A percentile compares a stretch with the other conserved stretches of the same genome.
These are phyloP conservation scores for Zaprionus camerounensis DNA, from an alignment of 1,140 invertebrate genomes.

Conservation along the genomic window DNA sequence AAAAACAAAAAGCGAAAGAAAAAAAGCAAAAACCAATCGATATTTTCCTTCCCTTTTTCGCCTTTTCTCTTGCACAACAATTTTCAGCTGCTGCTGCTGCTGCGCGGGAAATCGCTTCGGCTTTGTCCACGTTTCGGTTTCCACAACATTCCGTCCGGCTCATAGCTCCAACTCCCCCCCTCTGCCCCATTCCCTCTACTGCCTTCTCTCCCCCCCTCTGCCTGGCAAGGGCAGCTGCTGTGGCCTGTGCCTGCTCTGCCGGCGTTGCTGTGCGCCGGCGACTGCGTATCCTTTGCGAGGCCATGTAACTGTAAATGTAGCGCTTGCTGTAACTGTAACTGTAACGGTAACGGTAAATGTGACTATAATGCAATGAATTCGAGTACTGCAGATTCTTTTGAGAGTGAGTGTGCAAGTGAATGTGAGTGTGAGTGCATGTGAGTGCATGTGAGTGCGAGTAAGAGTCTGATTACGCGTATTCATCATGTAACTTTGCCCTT, in stretches of 20 bases:
- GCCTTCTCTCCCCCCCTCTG: too few species aligned
- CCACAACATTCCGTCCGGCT: slow-evolving; percentile 12
- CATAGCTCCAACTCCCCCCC: too few species aligned
- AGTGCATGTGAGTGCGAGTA: not conserved
- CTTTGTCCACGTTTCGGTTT: not conserved
- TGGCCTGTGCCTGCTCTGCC: slow-evolving; percentile 5
- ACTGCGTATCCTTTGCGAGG: slow-evolving; percentile 56
- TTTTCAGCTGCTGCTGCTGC: slow-evolving; percentile 42
- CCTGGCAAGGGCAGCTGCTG: slow-evolving; percentile 6
- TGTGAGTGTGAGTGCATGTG: not conserved
- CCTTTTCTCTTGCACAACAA: slow-evolving; percentile 46
- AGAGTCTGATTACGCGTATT: not conserved
- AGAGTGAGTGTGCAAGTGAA: not conserved
- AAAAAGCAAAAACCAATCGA: slow-evolving; percentile 47
- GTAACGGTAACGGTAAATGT: slow-evolving; percentile 27
- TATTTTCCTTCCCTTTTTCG: slow-evolving; percentile 55
- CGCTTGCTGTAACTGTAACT: slow-evolving; percentile 39
- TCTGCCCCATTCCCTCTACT: not conserved
- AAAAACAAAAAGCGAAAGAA: slow-evolving; percentile 1
- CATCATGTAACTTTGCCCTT: slow-evolving; percentile 9
- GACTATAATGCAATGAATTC: slow-evolving; percentile 30
- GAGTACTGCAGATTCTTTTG: not conserved
- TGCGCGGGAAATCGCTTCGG: slow-evolving; percentile 42
- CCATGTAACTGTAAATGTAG: slow-evolving; percentile 62
- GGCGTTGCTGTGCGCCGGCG: slow-evolving; percentile 63